Evolutionary conservation across 1,140 invertebrate species (phyloP).

Genomic region (Aphelinus certus): DNA sequence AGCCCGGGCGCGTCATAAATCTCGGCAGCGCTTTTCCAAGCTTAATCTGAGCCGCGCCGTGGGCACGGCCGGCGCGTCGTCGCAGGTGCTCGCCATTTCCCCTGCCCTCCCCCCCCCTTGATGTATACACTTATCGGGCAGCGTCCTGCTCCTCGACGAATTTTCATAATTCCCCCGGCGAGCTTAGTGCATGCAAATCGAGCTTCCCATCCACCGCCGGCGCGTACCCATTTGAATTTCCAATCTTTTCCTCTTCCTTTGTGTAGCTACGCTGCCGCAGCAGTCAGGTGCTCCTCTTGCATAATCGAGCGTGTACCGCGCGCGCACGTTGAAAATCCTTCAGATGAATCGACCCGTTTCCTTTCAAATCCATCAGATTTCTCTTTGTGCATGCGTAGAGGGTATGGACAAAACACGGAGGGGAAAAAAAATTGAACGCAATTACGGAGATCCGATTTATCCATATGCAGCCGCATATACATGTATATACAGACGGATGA

Average conservation of each 20-base stretch:
- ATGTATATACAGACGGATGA: neutral
- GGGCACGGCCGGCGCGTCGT: slow-evolving; percentile 8
- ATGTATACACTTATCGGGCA: neutral
- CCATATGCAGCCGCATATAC: too few relatives aligned
- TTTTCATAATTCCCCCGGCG: slow-evolving; percentile 22
- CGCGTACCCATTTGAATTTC: neutral
- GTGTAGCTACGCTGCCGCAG: too few relatives aligned
- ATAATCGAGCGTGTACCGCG: too few relatives aligned
- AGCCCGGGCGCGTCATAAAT: slow-evolving; percentile 23
- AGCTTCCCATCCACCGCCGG: neutral
- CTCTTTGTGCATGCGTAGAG: too few relatives aligned
- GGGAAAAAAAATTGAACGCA: too few relatives aligned
- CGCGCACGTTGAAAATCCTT: too few relatives aligned
- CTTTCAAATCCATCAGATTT: too few relatives aligned
- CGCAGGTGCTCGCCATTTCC: slow-evolving; percentile 23
- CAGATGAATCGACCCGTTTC: too few relatives aligned
- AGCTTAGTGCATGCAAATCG: neutral
- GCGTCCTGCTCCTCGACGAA: neutral
- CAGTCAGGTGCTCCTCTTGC: too few relatives aligned
- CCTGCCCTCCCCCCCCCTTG: neutral
- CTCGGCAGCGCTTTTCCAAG: slow-evolving; percentile 21
- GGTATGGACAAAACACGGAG: too few relatives aligned
- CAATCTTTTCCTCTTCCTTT: too few relatives aligned
- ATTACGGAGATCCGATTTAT: too few relatives aligned
- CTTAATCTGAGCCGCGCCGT: slow-evolving; percentile 23